Percentiles rank a stretch among this genome's conserved stretches.
Evolutionary conservation across 2,888 invertebrate genomes (phyloP).

Genomic region (Lasioglossum calceatum): DNA sequence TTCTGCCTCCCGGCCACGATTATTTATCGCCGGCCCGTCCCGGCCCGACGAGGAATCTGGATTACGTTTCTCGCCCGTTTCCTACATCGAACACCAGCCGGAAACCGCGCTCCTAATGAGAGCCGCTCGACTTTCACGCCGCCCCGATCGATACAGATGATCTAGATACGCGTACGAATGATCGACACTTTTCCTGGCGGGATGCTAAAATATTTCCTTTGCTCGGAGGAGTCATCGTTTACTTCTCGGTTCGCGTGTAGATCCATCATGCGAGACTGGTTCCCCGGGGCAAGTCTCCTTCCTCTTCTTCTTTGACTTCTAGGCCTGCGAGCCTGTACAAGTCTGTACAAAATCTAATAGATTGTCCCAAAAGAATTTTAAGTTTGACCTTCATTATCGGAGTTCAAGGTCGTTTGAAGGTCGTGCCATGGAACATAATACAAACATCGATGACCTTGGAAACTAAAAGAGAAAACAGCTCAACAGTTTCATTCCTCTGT

Average conservation of each 20-base stretch:
- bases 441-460: too few relatives aligned
- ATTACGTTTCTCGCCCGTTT: constrained; percentile 63
- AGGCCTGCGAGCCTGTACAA: too few relatives aligned
- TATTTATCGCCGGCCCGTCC: constrained; percentile 73
- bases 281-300: background rate
- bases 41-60: constrained; percentile 62
- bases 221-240: background rate
- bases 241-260: background rate
- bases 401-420: too few relatives aligned
- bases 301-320: background rate
- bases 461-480: too few relatives aligned
- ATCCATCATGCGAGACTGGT: constrained; percentile 4
- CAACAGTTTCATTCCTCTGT: too few relatives aligned
- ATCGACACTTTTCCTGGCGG: constrained; percentile 31
- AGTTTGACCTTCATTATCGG: too few relatives aligned
- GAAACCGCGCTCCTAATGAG: constrained; percentile 52
- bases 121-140: constrained; percentile 25
- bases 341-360: too few relatives aligned
- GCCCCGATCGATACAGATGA: constrained; percentile 35
- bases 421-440: too few relatives aligned
- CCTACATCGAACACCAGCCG: constrained; percentile 45
- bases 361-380: too few relatives aligned
- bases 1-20: constrained; percentile 65
- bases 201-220: background rate
- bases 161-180: constrained; percentile 26